Evolutionary conservation across 64 coral and sea anemone species (phyloP).

Genomic region (Exaiptasia diaphana): DNA sequence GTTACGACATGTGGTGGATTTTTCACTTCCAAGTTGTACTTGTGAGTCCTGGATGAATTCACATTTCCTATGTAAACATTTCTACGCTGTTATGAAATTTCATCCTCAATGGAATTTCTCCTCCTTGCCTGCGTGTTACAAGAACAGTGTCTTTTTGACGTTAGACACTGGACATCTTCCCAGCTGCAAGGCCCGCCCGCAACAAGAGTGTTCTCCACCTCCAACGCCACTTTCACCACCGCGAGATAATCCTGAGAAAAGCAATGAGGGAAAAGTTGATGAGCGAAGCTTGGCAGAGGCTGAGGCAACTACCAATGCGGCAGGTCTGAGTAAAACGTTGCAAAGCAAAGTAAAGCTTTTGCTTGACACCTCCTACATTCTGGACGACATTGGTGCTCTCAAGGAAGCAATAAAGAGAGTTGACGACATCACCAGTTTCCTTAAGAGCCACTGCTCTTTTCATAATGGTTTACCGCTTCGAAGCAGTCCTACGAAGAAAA

Average conservation of each 20-base stretch:
- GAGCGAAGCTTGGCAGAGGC: neutral
- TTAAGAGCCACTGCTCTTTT: neutral
- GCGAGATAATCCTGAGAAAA: neutral
- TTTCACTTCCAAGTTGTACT: conserved; percentile 18
- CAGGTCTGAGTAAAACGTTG: conserved; percentile 23
- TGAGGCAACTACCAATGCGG: neutral
- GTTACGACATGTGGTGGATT: no score
- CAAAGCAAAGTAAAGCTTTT: conserved; percentile 29
- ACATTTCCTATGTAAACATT: conserved; percentile 38
- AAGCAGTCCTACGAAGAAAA: conserved; percentile 52
- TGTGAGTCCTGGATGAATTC: conserved; percentile 23
- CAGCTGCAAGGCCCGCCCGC: no score
- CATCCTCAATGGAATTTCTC: conserved; percentile 35
- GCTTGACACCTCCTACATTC: conserved; percentile 2
- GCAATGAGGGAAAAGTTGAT: neutral
- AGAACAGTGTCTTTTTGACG: conserved; percentile 51
- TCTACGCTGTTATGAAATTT: conserved; percentile 18
- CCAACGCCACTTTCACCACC: neutral
- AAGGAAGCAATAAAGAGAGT: conserved; percentile 7
- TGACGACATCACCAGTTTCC: neutral
- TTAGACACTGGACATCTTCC: conserved; percentile 45
- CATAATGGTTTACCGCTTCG: conserved; percentile 40
- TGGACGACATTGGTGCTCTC: neutral
- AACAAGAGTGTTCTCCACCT: neutral
- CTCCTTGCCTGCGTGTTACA: conserved; percentile 28